Evolutionary conservation across 2,888 invertebrate species (phyloP).

Genomic region (Cephus pulcher): DNA sequence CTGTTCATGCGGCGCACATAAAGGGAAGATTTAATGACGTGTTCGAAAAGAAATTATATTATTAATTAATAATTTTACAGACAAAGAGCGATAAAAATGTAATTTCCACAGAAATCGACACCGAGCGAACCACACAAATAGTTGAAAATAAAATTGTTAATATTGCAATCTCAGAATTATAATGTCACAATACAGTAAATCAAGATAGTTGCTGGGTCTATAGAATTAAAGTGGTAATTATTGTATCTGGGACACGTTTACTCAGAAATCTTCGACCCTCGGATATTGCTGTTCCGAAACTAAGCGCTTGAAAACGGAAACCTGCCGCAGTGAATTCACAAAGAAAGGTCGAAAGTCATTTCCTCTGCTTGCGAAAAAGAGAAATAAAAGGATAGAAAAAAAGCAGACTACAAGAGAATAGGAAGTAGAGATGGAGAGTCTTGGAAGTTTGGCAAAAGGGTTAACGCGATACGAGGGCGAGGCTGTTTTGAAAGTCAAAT

Average conservation of each 20-base stretch:
- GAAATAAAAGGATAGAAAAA: background rate
- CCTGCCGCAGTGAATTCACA: background rate
- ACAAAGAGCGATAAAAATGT: no score
- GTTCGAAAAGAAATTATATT: no score
- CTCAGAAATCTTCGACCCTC: background rate
- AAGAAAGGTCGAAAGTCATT: background rate
- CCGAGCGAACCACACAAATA: no score
- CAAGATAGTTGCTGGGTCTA: background rate
- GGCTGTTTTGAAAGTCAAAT: slow-evolving; percentile 7
- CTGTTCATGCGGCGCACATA: no score
- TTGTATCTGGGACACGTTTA: slow-evolving; percentile 10
- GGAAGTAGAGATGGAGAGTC: background rate
- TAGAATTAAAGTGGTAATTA: slow-evolving; percentile 6
- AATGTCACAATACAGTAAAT: background rate
- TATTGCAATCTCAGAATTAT: background rate
- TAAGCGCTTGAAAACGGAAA: background rate
- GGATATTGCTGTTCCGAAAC: background rate
- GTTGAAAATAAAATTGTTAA: background rate
- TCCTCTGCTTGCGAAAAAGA: background rate
- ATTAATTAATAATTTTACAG: no score
- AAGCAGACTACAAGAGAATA: background rate
- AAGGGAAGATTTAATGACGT: no score
- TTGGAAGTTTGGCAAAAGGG: slow-evolving; percentile 24
- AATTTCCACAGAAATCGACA: no score
- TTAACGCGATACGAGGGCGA: slow-evolving; percentile 20